Evolutionary conservation across 1,140 invertebrate genomes (phyloP).

Genomic region (Ptiloglossa arizonensis): DNA sequence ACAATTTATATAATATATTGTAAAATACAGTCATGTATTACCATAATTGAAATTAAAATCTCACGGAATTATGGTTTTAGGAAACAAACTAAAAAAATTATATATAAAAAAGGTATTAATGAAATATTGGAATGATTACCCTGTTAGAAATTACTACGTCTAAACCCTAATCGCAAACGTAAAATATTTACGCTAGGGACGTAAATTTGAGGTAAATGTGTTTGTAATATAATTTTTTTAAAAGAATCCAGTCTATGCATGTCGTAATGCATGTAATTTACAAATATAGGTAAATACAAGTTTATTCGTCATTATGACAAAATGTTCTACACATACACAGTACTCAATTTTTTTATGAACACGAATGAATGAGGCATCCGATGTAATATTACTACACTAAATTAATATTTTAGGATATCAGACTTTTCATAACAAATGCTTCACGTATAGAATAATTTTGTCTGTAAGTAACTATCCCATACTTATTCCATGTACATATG

Average conservation of each 20-base stretch:
- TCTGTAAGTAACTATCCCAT: conserved; percentile 44
- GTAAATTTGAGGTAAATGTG: conserved; percentile 59
- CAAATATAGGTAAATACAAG: conserved; percentile 63
- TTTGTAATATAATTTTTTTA: conserved; percentile 44
- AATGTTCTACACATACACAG: conserved; percentile 62
- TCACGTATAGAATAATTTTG: conserved; percentile 48
- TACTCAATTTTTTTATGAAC: conserved; percentile 62
- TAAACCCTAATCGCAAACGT: conserved; percentile 49
- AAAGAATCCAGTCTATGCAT: conserved; percentile 45
- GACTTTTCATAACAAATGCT: conserved; percentile 61
- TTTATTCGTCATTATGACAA: conserved; percentile 62
- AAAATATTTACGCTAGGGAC: conserved; percentile 47
- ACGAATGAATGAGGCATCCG: conserved; percentile 62
- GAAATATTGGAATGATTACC: conserved; percentile 55
- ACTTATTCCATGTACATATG: conserved; percentile 23
- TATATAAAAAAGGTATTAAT: conserved; percentile 29
- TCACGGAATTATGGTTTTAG: neutral
- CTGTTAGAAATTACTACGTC: conserved; percentile 57
- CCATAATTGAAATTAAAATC: conserved; percentile 23
- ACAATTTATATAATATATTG: conserved; percentile 16
- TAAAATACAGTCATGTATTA: neutral
- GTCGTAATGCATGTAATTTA: conserved; percentile 52
- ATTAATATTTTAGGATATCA: conserved; percentile 56
- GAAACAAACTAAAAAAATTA: conserved; percentile 3
- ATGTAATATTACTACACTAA: conserved; percentile 58